These are phyloP conservation scores for Lasioglossum pauxillum DNA, from an alignment of 2,888 invertebrate species.

Conservation along the genomic window DNA sequence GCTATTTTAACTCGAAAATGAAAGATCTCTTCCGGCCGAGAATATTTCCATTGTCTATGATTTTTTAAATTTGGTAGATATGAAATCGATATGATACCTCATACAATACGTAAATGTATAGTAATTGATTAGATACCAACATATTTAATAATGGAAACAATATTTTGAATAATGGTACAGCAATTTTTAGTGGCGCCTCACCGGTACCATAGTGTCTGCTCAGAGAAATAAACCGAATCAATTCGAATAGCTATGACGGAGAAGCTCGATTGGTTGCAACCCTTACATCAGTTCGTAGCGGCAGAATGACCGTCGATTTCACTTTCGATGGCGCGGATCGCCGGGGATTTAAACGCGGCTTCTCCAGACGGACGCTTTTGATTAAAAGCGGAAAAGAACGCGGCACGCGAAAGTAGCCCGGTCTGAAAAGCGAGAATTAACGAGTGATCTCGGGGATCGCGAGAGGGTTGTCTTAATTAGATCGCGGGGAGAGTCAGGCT, in stretches of 20 bases:
- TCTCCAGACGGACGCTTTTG: neutral
- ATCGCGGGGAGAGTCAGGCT: conserved; percentile 31
- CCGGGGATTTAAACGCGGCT: neutral
- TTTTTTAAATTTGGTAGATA: too few relatives aligned
- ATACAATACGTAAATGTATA: too few relatives aligned
- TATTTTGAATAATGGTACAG: too few relatives aligned
- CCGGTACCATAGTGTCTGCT: too few relatives aligned
- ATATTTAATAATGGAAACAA: too few relatives aligned
- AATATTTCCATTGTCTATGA: too few relatives aligned
- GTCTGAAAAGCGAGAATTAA: conserved; percentile 50
- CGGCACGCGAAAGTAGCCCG: conserved; percentile 25
- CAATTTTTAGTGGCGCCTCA: too few relatives aligned
- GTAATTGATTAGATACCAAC: too few relatives aligned
- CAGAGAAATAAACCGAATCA: neutral
- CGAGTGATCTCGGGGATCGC: conserved; percentile 55
- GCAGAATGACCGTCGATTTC: neutral
- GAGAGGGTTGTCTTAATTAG: conserved; percentile 59
- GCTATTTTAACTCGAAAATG: too few relatives aligned
- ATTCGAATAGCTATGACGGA: neutral
- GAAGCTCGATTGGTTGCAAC: neutral
- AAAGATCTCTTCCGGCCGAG: too few relatives aligned
- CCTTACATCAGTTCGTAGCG: neutral
- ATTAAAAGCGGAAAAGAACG: conserved; percentile 7
- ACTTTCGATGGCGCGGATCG: neutral
- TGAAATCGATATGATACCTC: too few relatives aligned